Percentiles rank a stretch among this genome's conserved stretches.
Conservation (phyloP, 2,797 vertebrate genomes). For the Neosilurus mollespiculum region DNA sequence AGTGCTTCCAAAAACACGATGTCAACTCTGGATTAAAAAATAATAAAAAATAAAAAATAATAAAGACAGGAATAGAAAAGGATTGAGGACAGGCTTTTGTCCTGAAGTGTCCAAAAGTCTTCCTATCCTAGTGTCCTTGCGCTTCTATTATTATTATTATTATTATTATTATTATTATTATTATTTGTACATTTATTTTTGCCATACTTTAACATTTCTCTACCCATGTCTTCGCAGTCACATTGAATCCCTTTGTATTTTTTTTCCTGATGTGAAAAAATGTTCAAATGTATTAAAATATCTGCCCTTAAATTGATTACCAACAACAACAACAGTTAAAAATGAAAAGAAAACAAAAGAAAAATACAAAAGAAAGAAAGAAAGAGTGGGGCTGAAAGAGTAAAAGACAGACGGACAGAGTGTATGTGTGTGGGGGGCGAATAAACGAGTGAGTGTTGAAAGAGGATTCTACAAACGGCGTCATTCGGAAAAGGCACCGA, state of each 20-base stretch:
- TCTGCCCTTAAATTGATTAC: constrained; percentile 59
- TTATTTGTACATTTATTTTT: neutral
- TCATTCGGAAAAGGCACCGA: constrained; percentile 57
- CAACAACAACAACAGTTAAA: constrained; percentile 19
- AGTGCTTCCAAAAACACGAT: constrained; percentile 61
- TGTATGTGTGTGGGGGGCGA: constrained; percentile 44
- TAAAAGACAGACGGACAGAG: constrained; percentile 53
- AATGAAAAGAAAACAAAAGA: neutral
- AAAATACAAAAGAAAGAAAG: neutral
- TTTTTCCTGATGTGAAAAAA: constrained; percentile 7
- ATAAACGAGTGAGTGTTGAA: constrained; percentile 62
- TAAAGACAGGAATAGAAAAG: constrained; percentile 30
- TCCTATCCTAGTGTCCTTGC: constrained; percentile 42
- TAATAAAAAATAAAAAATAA: neutral
- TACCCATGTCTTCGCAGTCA: constrained; percentile 38
- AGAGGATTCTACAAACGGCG: constrained; percentile 64
- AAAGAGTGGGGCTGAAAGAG: constrained; percentile 56
- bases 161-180: neutral
- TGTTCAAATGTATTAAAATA: constrained; percentile 14
- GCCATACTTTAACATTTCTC: neutral
- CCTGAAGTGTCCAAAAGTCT: constrained; percentile 36
- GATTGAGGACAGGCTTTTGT: neutral
- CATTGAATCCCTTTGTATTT: neutral
- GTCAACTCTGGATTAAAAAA: constrained; percentile 44
- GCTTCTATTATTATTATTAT: neutral